phyloP scores from a whole-genome alignment of 2,113 vertebrate species.

The Tursiops truncatus region DNA sequence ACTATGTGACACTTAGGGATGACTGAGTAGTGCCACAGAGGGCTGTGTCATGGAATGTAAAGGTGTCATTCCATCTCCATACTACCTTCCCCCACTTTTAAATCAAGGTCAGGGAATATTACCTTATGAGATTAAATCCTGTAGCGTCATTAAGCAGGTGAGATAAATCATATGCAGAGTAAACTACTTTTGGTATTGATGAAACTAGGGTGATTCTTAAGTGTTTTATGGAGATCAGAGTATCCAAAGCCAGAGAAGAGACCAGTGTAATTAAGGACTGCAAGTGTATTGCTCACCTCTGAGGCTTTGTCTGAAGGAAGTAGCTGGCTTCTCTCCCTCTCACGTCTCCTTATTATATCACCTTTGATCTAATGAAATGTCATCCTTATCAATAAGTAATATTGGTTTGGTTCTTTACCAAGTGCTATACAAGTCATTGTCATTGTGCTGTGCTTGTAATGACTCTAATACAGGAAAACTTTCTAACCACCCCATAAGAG shows the following conservation, averaged over 20 bases:
- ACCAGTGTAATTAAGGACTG: background rate
- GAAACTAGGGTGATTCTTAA: background rate
- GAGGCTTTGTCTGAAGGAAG: background rate
- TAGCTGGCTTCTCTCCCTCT: background rate
- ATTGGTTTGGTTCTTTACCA: conserved; percentile 13
- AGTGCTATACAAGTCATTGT: background rate
- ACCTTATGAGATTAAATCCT: background rate
- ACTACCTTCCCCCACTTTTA: background rate
- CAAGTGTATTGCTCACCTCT: background rate
- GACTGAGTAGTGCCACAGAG: background rate
- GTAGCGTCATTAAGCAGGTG: background rate
- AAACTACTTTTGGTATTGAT: conserved; percentile 3
- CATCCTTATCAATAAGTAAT: background rate
- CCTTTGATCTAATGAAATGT: conserved; percentile 29
- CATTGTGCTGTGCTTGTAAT: background rate
- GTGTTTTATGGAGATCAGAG: background rate
- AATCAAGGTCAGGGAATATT: background rate
- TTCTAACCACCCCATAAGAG: background rate
- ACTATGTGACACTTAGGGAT: background rate
- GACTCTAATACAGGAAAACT: background rate
- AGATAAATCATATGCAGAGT: background rate
- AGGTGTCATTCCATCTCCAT: background rate
- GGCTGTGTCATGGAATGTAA: background rate
- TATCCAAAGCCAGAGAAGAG: background rate
- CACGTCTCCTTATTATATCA: background rate